Evolutionary conservation across 2,888 invertebrate genomes (phyloP).

Genomic region (Operophtera brumata): DNA sequence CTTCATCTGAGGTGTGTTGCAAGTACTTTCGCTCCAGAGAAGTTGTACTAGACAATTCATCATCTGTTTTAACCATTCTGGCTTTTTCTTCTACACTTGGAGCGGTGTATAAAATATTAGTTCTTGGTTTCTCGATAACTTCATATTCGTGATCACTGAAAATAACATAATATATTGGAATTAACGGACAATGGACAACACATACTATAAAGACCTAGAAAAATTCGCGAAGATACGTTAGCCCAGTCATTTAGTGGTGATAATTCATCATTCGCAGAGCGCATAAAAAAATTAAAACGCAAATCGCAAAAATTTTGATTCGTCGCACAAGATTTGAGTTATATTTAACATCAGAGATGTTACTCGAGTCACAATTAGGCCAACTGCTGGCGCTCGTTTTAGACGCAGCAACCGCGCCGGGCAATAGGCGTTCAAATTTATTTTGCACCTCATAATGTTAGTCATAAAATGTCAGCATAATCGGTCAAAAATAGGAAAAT

Average conservation of each 20-base stretch:
- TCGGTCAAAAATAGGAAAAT: slow-evolving; percentile 39
- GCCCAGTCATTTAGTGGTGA: slow-evolving; percentile 7
- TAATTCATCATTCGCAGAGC: slow-evolving; percentile 41
- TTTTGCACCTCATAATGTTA: slow-evolving; percentile 57
- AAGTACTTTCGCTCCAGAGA: slow-evolving; percentile 73
- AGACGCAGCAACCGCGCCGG: slow-evolving; percentile 75
- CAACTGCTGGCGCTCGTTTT: slow-evolving; percentile 76
- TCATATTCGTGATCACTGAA: slow-evolving; percentile 96
- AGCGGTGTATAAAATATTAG: slow-evolving; percentile 64
- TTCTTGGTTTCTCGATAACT: slow-evolving; percentile 87
- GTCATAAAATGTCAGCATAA: slow-evolving; percentile 60
- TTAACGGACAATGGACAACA: slow-evolving; percentile 15
- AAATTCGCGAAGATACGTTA: slow-evolving; percentile 42
- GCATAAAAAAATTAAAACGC: slow-evolving; percentile 33
- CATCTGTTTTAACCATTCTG: slow-evolving; percentile 64
- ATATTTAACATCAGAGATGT: slow-evolving; percentile 70
- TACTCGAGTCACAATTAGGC: slow-evolving; percentile 76
- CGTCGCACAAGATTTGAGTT: slow-evolving; percentile 60
- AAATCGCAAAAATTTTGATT: slow-evolving; percentile 56
- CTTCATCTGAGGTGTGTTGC: slow-evolving; percentile 76
- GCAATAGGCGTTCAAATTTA: slow-evolving; percentile 59
- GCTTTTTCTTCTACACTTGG: slow-evolving; percentile 64
- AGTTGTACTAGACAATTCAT: slow-evolving; percentile 76
- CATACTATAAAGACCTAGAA: slow-evolving; percentile 1
- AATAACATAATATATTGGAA: slow-evolving; percentile 44